Conservation (phyloP, 2,888 invertebrate genomes). For the Mythimna lalbum region DNA sequence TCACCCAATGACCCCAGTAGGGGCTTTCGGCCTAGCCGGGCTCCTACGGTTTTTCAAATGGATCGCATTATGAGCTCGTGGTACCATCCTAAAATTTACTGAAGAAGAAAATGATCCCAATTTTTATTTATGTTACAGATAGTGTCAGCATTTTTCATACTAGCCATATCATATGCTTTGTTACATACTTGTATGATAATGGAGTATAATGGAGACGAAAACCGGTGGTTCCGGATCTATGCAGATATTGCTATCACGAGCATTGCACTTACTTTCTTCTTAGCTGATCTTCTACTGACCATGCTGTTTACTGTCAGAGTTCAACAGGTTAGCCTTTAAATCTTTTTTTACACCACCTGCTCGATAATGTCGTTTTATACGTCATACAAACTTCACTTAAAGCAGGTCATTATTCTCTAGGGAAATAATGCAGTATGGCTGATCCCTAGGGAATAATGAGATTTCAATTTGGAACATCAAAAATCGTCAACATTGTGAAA, state of each 20-base stretch:
- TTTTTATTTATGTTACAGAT: conserved; percentile 28
- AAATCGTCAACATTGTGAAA: too few relatives aligned
- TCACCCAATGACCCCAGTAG: too few relatives aligned
- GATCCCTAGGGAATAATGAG: too few relatives aligned
- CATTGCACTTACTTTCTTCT: conserved; percentile 21
- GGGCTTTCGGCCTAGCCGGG: too few relatives aligned
- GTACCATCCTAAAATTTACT: not conserved
- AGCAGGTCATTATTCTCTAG: too few relatives aligned
- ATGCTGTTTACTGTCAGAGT: conserved; percentile 42
- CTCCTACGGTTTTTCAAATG: too few relatives aligned
- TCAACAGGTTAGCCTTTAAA: conserved; percentile 21
- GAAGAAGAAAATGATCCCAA: not conserved
- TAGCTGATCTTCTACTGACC: conserved; percentile 14
- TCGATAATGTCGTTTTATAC: too few relatives aligned
- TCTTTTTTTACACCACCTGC: too few relatives aligned
- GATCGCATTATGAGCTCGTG: too few relatives aligned
- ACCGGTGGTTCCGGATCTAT: conserved; percentile 16
- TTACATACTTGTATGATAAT: conserved; percentile 30
- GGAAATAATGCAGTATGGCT: too few relatives aligned
- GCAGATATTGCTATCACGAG: conserved; percentile 26
- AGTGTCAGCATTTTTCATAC: conserved; percentile 22
- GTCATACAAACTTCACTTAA: too few relatives aligned
- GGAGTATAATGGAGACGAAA: not conserved
- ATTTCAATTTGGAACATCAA: too few relatives aligned
- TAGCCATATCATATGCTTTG: conserved; percentile 31